Base-by-base conservation (phyloP, 1,140 invertebrate genomes). In the Bombus pyrosoma region DNA sequence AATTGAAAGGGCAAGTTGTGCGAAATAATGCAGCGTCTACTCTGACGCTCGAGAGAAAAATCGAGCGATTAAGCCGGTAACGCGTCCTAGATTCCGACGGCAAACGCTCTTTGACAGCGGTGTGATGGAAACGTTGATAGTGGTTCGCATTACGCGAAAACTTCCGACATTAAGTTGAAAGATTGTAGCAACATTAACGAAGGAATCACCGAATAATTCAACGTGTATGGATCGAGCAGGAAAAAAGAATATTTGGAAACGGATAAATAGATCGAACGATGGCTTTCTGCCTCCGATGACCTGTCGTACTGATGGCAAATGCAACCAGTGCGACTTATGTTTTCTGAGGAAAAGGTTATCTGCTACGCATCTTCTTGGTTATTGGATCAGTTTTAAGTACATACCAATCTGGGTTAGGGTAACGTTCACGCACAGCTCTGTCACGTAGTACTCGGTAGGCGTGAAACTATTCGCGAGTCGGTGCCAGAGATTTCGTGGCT, bases 381-480 rank as follows among this genome's bases (percentile, higher is more conserved):
- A 66, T 53, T 39, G 57, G 47, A 66, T 76, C 57, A 28, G 41
- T 59, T 75, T 47, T 32, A 22, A 47, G 41, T 92, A 93, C 93
- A 75, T 92, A 93, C 93, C 93, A 86, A 91, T 93, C 85, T 90
- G 77, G 74, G 77, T 82, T 86, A 89, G 79, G 69, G 75, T 89
- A 87, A 83, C 80, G 84, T 90, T 89, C 91, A 82, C 89, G 87
- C 88, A 92, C 91, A 43, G 87, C 89, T 92, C 88, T 82, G 73
- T 91, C 87, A 89, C 90, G 88, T 82, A 91, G 87, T 85, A 85
- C 91, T 91, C 90, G 86, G 86, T 90, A 89, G 87, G 88, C 87
- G 92, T 92, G 86, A 87, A 93, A 93, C 91, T 94, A 94, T 87
- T 89, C 92, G 90, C 93, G 87, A 91, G 88, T 93, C 93, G 89